Conservation (phyloP, 2,797 vertebrate species). For the Cyclopterus lumpus region DNA sequence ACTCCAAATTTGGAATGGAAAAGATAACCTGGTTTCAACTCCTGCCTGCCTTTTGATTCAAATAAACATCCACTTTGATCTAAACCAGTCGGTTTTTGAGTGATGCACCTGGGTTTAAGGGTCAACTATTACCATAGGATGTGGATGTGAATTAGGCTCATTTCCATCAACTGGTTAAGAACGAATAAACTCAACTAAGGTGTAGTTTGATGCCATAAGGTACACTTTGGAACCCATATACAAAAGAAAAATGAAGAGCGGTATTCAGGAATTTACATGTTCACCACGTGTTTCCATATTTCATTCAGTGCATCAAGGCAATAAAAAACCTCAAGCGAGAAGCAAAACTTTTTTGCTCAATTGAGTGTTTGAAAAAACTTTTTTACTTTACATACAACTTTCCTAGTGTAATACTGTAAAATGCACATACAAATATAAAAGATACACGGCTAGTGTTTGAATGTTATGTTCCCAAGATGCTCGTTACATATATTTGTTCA, state of each 20-base stretch:
- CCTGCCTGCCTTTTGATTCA: not conserved
- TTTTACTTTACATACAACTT: not conserved
- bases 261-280: not conserved
- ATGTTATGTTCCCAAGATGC: too few relatives aligned
- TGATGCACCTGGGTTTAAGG: not conserved
- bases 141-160: too few relatives aligned
- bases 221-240: too few relatives aligned
- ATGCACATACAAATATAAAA: too few relatives aligned
- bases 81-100: not conserved
- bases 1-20: too few relatives aligned
- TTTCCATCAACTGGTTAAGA: too few relatives aligned
- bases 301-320: not conserved
- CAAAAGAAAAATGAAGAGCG: not conserved
- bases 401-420: not conserved
- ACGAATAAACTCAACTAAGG: too few relatives aligned
- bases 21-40: too few relatives aligned
- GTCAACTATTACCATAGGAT: not conserved
- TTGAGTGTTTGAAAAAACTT: not conserved
- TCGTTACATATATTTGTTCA: too few relatives aligned
- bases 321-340: not conserved
- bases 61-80: not conserved
- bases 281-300: not conserved
- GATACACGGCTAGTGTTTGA: too few relatives aligned
- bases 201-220: too few relatives aligned
- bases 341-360: not conserved